Conservation (phyloP, 1,140 invertebrate genomes). For the Chlorops oryzae region DNA sequence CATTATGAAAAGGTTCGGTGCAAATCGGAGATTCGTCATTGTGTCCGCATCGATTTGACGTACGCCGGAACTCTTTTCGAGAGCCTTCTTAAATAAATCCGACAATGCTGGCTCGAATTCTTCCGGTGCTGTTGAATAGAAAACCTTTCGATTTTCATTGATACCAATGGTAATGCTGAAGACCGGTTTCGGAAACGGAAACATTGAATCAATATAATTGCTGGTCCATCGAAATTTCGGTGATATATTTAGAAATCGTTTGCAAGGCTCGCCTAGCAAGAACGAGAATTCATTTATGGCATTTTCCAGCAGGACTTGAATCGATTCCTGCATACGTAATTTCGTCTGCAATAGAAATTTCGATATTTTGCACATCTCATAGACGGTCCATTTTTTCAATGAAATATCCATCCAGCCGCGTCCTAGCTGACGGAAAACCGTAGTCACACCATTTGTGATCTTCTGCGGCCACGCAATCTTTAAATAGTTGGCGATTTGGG, state of each 20-base stretch:
- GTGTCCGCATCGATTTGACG: conserved; percentile 28
- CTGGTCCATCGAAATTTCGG: conserved; percentile 29
- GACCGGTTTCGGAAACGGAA: conserved; percentile 30
- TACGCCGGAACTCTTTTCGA: conserved; percentile 34
- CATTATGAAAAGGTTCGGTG: conserved; percentile 31
- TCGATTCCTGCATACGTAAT: conserved; percentile 44
- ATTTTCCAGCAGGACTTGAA: conserved; percentile 31
- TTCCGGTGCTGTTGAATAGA: conserved; percentile 37
- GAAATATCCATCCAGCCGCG: conserved; percentile 42
- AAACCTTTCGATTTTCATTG: conserved; percentile 23
- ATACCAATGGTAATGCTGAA: conserved; percentile 33
- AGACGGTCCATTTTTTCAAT: conserved; percentile 30
- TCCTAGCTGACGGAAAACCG: conserved; percentile 28
- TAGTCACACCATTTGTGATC: conserved; percentile 24
- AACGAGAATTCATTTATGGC: conserved; percentile 29
- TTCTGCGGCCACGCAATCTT: conserved; percentile 36
- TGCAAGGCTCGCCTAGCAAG: conserved; percentile 36
- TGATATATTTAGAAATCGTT: conserved; percentile 23
- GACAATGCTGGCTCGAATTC: conserved; percentile 32
- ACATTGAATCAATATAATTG: conserved; percentile 31
- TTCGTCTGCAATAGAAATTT: conserved; percentile 35
- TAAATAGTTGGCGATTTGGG: conserved; percentile 27
- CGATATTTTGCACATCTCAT: conserved; percentile 37
- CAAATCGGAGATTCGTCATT: conserved; percentile 30
- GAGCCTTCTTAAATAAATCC: conserved; percentile 29